Percentiles rank a stretch among this genome's conserved stretches.
Evolutionary conservation across 2,113 vertebrate genomes (phyloP).

Genomic region (Apteryx owenii): DNA sequence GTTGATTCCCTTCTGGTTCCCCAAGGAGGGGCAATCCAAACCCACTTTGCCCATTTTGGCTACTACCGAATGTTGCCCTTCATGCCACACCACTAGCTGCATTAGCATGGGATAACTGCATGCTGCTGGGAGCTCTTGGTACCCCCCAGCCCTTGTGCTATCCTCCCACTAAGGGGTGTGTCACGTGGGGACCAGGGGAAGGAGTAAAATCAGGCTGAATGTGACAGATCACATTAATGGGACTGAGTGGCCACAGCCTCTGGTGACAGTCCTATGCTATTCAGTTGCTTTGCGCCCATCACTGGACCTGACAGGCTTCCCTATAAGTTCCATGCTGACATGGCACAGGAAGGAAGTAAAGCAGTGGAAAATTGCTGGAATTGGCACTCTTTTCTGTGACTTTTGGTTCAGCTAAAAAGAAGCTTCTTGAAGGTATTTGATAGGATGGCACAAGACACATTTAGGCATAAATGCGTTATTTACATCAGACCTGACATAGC

Average conservation of each 20-base stretch:
- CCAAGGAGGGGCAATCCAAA: no score
- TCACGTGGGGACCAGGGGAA: background rate
- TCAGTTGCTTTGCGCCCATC: background rate
- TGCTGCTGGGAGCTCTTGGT: background rate
- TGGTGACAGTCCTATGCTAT: background rate
- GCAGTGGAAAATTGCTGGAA: background rate
- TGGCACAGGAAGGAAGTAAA: background rate
- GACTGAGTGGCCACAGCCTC: background rate
- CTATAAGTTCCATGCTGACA: background rate
- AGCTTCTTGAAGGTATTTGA: background rate
- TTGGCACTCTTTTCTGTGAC: background rate
- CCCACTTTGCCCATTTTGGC: no score
- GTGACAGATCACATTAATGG: background rate
- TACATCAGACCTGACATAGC: background rate
- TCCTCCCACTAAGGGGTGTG: background rate
- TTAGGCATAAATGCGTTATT: background rate
- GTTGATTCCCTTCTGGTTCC: no score
- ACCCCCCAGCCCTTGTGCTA: background rate
- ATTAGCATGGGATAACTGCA: background rate
- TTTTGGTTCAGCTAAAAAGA: background rate
- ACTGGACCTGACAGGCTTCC: fast-evolving
- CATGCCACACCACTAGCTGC: background rate
- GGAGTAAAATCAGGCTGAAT: background rate
- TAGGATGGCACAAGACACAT: background rate
- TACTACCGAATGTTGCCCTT: background rate